Conservation (phyloP, 1,140 invertebrate genomes). For the Teleogryllus occipitalis region DNA sequence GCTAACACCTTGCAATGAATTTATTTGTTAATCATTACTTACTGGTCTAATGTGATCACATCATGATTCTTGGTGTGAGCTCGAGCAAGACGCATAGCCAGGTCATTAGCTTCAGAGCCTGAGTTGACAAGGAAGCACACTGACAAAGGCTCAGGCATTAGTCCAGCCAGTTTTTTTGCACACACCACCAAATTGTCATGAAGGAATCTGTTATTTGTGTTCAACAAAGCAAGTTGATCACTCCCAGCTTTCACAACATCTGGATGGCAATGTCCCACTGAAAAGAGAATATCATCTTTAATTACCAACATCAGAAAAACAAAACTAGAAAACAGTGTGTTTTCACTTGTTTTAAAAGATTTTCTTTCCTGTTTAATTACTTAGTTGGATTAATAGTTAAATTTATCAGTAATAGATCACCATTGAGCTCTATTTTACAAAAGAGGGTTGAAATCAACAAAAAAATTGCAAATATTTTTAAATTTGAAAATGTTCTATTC, state of each 20-base stretch:
- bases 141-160: constrained; percentile 71
- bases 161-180: constrained; percentile 71
- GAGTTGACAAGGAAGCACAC: constrained; percentile 98
- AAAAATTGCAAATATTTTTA: too few relatives aligned
- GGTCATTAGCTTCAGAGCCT: constrained; percentile 98
- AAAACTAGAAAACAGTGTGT: neutral
- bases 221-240: constrained; percentile 81
- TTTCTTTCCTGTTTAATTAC: neutral
- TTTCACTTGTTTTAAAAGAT: neutral
- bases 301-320: neutral
- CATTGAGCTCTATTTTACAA: too few relatives aligned
- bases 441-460: too few relatives aligned
- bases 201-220: constrained; percentile 91
- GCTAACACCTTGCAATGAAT: neutral
- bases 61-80: constrained; percentile 83
- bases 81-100: constrained; percentile 83
- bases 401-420: too few relatives aligned
- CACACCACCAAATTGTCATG: constrained; percentile 92
- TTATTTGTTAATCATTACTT: constrained; percentile 43
- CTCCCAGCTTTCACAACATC: constrained; percentile 80
- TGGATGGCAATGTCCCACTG: constrained; percentile 96
- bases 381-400: too few relatives aligned
- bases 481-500: too few relatives aligned
- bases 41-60: constrained; percentile 92
- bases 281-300: constrained; percentile 23